A percentile compares a stretch with the other conserved stretches of the same genome.
Evolutionary conservation across 2,888 invertebrate genomes (phyloP).

Genomic region (Drosophila fungiperda): DNA sequence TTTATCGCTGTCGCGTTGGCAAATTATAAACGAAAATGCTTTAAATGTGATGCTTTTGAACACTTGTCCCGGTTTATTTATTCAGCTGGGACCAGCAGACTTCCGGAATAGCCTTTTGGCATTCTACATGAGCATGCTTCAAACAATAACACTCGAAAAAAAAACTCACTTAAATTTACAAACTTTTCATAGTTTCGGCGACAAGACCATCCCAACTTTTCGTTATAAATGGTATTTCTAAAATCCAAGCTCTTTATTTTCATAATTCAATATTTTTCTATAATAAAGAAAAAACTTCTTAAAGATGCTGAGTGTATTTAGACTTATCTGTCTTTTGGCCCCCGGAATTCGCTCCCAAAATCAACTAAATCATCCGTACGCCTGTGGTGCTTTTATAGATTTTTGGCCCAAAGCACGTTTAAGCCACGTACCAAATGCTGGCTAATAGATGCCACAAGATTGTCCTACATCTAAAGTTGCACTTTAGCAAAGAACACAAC

Average conservation of each 20-base stretch:
- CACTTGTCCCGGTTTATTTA: background rate
- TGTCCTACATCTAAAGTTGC: constrained; percentile 24
- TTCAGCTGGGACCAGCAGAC: background rate
- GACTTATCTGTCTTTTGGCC: constrained; percentile 22
- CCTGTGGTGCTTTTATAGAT: constrained; percentile 41
- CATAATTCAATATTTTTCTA: background rate
- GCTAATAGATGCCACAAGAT: constrained; percentile 57
- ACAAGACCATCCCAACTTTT: background rate
- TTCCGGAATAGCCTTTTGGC: background rate
- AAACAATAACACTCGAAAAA: constrained; percentile 18
- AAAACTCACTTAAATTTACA: background rate
- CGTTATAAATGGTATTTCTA: background rate
- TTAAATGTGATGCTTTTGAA: constrained; percentile 2
- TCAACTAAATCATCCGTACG: constrained; percentile 4
- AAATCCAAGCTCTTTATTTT: background rate
- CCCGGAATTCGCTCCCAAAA: background rate
- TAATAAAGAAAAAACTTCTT: too few relatives aligned
- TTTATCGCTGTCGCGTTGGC: constrained; percentile 69
- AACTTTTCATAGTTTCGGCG: background rate
- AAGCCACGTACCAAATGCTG: constrained; percentile 48
- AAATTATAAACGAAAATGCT: constrained; percentile 64
- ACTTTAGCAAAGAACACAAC: constrained; percentile 12
- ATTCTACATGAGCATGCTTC: constrained; percentile 18
- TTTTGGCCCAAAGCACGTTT: constrained; percentile 45
- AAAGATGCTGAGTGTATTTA: constrained; percentile 11